These are phyloP conservation scores for Speoplatyrhinus poulsoni DNA, from an alignment of 2,113 vertebrate species.

Conservation along the genomic window DNA sequence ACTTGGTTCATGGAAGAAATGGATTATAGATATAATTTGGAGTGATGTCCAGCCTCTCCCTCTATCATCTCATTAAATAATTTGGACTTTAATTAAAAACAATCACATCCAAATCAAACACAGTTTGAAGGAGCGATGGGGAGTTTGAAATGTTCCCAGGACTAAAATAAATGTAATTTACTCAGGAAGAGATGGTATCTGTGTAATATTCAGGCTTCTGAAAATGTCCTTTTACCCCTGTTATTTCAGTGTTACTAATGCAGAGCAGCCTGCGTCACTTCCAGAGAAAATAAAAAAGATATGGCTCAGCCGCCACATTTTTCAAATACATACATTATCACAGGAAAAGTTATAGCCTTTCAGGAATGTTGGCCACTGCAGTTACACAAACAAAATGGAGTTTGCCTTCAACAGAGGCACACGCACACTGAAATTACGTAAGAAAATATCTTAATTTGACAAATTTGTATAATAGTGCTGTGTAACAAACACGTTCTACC, in stretches of 20 bases:
- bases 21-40: slow-evolving; percentile 26
- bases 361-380: slow-evolving; percentile 37
- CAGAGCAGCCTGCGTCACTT: slow-evolving; percentile 35
- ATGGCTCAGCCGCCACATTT: slow-evolving; percentile 41
- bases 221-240: slow-evolving; percentile 55
- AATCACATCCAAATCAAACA: slow-evolving; percentile 19
- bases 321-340: slow-evolving; percentile 62
- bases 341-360: slow-evolving; percentile 59
- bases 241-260: slow-evolving; percentile 65
- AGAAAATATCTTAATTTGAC: slow-evolving; percentile 33
- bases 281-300: slow-evolving; percentile 47
- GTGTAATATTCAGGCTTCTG: slow-evolving; percentile 58
- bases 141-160: slow-evolving; percentile 32
- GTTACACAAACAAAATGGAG: slow-evolving; percentile 31
- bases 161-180: slow-evolving; percentile 58
- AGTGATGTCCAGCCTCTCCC: neutral
- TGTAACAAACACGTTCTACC: slow-evolving; percentile 2
- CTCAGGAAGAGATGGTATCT: slow-evolving; percentile 72
- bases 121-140: neutral
- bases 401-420: slow-evolving; percentile 8
- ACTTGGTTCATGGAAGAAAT: slow-evolving; percentile 6
- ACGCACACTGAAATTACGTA: slow-evolving; percentile 7
- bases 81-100: slow-evolving; percentile 18
- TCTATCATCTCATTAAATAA: slow-evolving; percentile 25
- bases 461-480: slow-evolving; percentile 32